Evolutionary conservation across 2,797 vertebrate genomes (phyloP).

Genomic region (Spatula clypeata): DNA sequence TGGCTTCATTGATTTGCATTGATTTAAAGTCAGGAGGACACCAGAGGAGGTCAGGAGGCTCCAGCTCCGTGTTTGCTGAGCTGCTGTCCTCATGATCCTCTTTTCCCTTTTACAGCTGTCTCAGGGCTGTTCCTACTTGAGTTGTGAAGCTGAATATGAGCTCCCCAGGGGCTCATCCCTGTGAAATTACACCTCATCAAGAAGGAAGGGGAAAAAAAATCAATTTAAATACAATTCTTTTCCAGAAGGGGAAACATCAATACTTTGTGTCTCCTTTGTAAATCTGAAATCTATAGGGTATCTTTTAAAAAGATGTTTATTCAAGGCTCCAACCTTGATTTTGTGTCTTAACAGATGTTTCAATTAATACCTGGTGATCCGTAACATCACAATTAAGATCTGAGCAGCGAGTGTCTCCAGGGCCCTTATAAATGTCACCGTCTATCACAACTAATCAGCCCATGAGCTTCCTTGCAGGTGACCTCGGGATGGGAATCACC

Average conservation of each 20-base stretch:
- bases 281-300: not conserved
- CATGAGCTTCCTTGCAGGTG: not conserved
- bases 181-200: not conserved
- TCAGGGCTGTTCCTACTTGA: not conserved
- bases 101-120: not conserved
- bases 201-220: not conserved
- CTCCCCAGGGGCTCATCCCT: not conserved
- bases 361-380: not conserved
- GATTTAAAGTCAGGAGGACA: not conserved
- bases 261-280: not conserved
- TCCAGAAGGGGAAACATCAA: constrained; percentile 7
- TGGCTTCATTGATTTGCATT: not conserved
- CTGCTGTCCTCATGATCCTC: not conserved
- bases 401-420: not conserved
- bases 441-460: not conserved
- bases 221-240: constrained; percentile 25
- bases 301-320: not conserved
- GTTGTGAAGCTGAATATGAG: not conserved
- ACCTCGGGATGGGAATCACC: not conserved
- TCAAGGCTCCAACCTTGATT: not conserved
- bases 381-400: not conserved
- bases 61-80: not conserved
- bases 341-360: not conserved
- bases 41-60: not conserved
- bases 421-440: not conserved